Base-by-base conservation (phyloP, 2,888 invertebrate species). In the Clivina fossor region DNA sequence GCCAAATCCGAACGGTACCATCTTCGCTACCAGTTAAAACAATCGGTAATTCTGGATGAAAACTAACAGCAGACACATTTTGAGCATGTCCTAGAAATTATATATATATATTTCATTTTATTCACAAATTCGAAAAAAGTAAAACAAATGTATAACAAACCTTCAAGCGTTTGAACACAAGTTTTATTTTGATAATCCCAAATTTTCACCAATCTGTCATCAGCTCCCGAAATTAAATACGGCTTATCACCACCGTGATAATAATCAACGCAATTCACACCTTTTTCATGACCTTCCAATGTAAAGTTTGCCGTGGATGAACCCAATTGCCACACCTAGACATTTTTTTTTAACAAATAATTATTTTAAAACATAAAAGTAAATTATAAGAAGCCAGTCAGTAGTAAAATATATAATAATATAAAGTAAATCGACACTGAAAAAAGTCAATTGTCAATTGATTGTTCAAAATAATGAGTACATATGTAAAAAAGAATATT, bases 171-270 rank as follows among this genome's bases (percentile, higher is more conserved):
- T 72, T 99, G 98, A 0, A 99, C 98, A 73, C 98, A 99, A 0
- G 96, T 97, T 78, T 99, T 99, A 75, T 98, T 99, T 75, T 99
- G 93, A 73, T 99, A 99, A 71, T 99, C 99, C 99, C 99, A 99
- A 66, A 99, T 99, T 77, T 98, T 99, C 4, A 98, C 96, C 37
- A 92, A 80, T 49, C 94, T 85, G 74, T 99, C 99, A 72, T 99
- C 99, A 20, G 98, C 98, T 2, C 99, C 99, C 46, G 98, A 98
- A 69, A 97, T 98, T 48, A 99, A 79, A 72, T 99, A 99, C 0
- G 99, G 99, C 68, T 99, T 99, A 71, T 99, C 99, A 3, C 97
- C 98, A 4, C 96, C 98, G 69, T 96, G 92, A 71, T 99, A 99
- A 70, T 99, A 99, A 74, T 99, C 98, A 0, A 99, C 94, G 74